Base-by-base conservation (phyloP, 2,797 vertebrate species). In the Onychomys arenicola region DNA sequence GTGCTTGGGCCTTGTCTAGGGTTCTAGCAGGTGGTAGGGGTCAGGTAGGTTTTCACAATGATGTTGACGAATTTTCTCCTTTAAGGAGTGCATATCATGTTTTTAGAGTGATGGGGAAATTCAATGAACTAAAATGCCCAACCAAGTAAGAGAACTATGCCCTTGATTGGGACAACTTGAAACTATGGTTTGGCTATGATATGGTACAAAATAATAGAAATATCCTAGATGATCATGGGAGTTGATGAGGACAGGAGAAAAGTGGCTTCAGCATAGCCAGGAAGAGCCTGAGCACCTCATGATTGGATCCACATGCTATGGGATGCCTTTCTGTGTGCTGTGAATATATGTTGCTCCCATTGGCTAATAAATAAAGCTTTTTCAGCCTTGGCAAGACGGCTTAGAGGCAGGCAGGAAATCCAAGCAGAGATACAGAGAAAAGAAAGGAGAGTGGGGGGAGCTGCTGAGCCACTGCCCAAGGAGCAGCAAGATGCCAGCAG, bases 41-140 rank as follows among this genome's bases (percentile, higher is more conserved):
- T 49, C 14, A 17, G 16, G 43, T 21, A 59, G 69, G 34, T 83
- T 91, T 93, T 40, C 78, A 82, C 77, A 63, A n/a, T 61, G 34
- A 67, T 46, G n/a, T 3, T 19, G 76, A 52, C 75, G 69, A 34
- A 5, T 88, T 85, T 90, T 78, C 75, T 37, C 67, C 32, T 89
- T 34, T 34, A 93, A 93, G 6, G 19, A 16, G 49, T 71, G 21
- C 1, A n/a, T 32, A 19, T n/a, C 27, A 27, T 77, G 12, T 80
- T 94, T 87, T 93, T 52, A 92, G 80, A 95, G 43, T 21, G 7
- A 40, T 83, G 4, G 37, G 5, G 23, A 55, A 65, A 29, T 92
- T 34, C 40, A 82, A 65, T 86, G 84, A 93, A 80, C 23, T n/a
- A 67, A 94, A 91, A 91, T 59, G 71, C 3, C 17, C 6, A 55